phyloP scores from a whole-genome alignment of 2,888 invertebrate genomes.

The Julus scandinavius region DNA sequence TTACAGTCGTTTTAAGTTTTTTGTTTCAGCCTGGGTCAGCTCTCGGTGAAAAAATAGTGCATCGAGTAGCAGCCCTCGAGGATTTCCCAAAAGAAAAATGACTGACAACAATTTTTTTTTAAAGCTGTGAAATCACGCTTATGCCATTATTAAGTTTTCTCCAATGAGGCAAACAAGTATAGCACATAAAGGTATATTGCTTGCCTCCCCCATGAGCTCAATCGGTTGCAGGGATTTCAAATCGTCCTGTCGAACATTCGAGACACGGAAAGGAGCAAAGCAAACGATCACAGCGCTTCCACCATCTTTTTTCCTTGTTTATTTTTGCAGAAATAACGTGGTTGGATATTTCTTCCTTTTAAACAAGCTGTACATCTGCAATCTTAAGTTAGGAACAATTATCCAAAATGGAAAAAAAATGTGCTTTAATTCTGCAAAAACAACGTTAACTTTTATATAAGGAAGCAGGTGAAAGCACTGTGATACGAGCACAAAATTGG shows the following conservation, averaged over 20 bases:
- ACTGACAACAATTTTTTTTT: constrained; percentile 31
- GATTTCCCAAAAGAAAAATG: constrained; percentile 22
- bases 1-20: background rate
- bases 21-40: constrained; percentile 34
- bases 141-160: constrained; percentile 42
- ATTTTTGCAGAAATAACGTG: background rate
- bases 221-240: background rate
- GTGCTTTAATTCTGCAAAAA: background rate
- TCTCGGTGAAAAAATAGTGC: constrained; percentile 4
- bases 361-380: constrained; percentile 17
- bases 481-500: background rate
- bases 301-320: background rate
- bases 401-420: background rate
- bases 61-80: background rate
- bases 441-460: background rate
- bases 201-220: background rate
- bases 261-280: background rate
- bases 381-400: background rate
- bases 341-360: background rate
- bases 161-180: constrained; percentile 42
- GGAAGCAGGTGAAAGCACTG: background rate
- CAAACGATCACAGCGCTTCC: constrained; percentile 6
- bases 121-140: constrained; percentile 39
- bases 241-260: background rate
- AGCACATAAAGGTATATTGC: constrained; percentile 20